phyloP scores from a whole-genome alignment of 2,797 vertebrate genomes.

The Peromyscus melanophrys region DNA sequence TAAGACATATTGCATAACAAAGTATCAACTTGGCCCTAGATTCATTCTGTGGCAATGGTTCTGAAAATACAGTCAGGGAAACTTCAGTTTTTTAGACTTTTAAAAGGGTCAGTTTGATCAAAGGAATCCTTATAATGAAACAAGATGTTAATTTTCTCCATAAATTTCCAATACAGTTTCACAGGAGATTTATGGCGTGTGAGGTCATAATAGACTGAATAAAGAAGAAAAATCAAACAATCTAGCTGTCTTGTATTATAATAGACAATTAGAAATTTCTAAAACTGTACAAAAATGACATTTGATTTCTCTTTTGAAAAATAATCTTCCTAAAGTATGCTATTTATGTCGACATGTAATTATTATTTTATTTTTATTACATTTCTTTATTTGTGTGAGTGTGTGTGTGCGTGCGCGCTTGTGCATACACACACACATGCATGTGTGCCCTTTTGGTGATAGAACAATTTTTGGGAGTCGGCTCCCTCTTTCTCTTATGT shows the following conservation, averaged over 20 bases:
- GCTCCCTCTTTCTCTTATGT: neutral
- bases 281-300: neutral
- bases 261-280: neutral
- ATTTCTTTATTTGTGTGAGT: neutral
- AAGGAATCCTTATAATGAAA: constrained; percentile 9
- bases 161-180: neutral
- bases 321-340: constrained; percentile 13
- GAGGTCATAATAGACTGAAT: neutral
- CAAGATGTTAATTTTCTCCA: neutral
- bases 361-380: neutral
- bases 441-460: neutral
- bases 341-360: neutral
- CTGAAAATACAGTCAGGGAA: neutral
- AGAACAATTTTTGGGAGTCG: neutral
- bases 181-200: neutral
- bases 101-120: neutral
- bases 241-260: constrained; percentile 50
- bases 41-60: neutral
- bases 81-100: neutral
- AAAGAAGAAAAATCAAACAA: constrained; percentile 22
- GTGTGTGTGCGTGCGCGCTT: neutral
- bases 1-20: neutral
- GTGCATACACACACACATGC: neutral
- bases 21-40: neutral
- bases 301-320: neutral